These are phyloP conservation scores for Ganaspis brasiliensis DNA, from an alignment of 2,888 invertebrate genomes.

Conservation along the genomic window DNA sequence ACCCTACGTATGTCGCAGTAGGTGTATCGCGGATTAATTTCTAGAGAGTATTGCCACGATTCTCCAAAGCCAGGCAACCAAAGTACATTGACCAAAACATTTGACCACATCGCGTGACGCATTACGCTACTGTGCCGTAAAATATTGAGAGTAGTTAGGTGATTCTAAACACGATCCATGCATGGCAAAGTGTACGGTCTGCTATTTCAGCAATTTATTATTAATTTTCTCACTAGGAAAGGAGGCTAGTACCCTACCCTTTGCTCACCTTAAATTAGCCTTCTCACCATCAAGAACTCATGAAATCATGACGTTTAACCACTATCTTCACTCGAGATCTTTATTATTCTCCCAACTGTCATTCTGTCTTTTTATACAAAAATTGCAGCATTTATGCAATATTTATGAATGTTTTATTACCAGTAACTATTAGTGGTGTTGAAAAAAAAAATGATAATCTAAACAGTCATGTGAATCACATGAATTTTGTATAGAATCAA, in stretches of 20 bases:
- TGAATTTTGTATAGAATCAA: no score
- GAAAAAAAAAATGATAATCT: no score
- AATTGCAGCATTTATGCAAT: not conserved
- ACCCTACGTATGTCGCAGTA: conserved; percentile 43
- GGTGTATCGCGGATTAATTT: conserved; percentile 57
- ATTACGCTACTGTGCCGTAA: conserved; percentile 69
- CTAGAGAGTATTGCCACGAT: conserved; percentile 47
- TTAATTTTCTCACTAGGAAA: conserved; percentile 64
- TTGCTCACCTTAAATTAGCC: conserved; percentile 26
- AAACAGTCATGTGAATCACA: no score
- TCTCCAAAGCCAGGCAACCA: conserved; percentile 43
- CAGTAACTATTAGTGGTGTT: no score
- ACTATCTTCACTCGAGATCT: not conserved
- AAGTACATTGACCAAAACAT: conserved; percentile 68
- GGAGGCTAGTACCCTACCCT: conserved; percentile 5
- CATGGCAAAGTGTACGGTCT: conserved; percentile 54
- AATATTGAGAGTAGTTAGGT: conserved; percentile 68
- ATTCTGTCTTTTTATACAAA: not conserved
- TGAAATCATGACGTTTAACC: conserved; percentile 21
- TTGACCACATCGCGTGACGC: conserved; percentile 53
- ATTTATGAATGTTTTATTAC: not conserved
- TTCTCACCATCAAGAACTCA: conserved; percentile 19
- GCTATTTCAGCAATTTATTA: conserved; percentile 63
- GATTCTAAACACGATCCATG: conserved; percentile 64
- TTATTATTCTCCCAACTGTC: not conserved